Evolutionary conservation across 2,113 vertebrate species (phyloP).

Genomic region (Tachuris rubrigastra): DNA sequence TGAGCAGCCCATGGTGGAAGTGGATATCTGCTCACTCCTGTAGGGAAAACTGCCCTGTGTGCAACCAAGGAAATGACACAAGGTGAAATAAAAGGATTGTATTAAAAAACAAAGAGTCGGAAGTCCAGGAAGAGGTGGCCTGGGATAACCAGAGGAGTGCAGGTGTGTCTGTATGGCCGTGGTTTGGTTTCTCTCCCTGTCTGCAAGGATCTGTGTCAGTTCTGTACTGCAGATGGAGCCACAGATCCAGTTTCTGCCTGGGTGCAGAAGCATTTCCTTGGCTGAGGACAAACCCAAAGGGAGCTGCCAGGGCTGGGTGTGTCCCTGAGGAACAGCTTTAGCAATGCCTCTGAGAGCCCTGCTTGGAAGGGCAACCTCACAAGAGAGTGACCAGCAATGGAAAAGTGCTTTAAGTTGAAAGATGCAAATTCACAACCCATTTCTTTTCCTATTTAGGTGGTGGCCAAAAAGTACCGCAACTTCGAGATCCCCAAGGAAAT

Average conservation of each 20-base stretch:
- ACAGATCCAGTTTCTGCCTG: constrained; percentile 35
- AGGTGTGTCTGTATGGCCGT: rapidly evolving
- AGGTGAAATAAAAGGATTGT: neutral
- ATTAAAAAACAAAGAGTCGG: neutral
- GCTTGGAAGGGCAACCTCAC: neutral
- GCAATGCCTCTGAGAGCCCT: too few relatives aligned
- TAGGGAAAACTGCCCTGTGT: neutral
- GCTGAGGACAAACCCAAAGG: neutral
- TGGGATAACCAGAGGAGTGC: neutral
- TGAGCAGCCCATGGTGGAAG: neutral
- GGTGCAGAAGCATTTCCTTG: neutral
- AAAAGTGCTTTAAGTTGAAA: neutral
- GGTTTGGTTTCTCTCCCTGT: neutral
- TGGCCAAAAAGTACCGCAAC: constrained; percentile 94
- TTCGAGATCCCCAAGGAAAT: constrained; percentile 95
- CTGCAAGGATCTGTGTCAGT: neutral
- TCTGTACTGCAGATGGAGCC: constrained; percentile 65
- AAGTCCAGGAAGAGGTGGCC: neutral
- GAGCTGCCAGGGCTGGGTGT: neutral
- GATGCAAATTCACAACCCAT: rapidly evolving
- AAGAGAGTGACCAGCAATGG: neutral
- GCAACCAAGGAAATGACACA: neutral
- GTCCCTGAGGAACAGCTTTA: neutral
- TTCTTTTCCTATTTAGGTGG: constrained; percentile 81
- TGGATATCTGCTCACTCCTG: neutral